Evolutionary conservation across 1,140 invertebrate genomes (phyloP).

Genomic region (Archegozetes longisetosus): DNA sequence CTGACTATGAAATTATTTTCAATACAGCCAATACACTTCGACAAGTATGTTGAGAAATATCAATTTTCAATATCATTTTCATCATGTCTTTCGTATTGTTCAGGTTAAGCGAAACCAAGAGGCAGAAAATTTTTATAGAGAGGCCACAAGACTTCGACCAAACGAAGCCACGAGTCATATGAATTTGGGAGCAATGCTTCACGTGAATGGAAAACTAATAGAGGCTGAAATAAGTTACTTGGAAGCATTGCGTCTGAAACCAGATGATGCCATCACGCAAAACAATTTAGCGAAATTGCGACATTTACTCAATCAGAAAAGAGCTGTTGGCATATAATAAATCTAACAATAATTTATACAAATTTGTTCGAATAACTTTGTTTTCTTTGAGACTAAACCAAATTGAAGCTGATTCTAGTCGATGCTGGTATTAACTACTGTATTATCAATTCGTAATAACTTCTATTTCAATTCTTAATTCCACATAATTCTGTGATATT

Average conservation of each 20-base stretch:
- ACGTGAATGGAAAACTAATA: slow-evolving; percentile 69
- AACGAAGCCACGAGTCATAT: slow-evolving; percentile 69
- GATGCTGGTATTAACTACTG: no score
- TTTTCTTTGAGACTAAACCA: no score
- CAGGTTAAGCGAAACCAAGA: slow-evolving; percentile 43
- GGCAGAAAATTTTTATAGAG: slow-evolving; percentile 67
- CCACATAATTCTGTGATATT: no score
- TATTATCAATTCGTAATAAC: no score
- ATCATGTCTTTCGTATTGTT: slow-evolving; percentile 39
- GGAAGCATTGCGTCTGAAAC: slow-evolving; percentile 59
- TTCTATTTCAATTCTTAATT: no score
- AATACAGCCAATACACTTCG: slow-evolving; percentile 64
- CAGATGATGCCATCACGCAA: slow-evolving; percentile 65
- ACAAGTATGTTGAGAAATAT: slow-evolving; percentile 18
- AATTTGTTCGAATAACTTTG: no score
- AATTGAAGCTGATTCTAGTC: no score
- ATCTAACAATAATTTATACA: no score
- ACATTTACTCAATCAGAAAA: slow-evolving; percentile 26
- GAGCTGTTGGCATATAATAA: neutral
- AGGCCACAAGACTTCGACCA: slow-evolving; percentile 48
- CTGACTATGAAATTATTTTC: slow-evolving; percentile 64
- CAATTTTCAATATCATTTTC: no score
- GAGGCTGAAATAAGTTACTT: slow-evolving; percentile 69
- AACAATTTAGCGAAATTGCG: slow-evolving; percentile 68
- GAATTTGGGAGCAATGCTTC: slow-evolving; percentile 80